Base-by-base conservation (phyloP, 2,113 vertebrate genomes). In the Trichechus manatus region DNA sequence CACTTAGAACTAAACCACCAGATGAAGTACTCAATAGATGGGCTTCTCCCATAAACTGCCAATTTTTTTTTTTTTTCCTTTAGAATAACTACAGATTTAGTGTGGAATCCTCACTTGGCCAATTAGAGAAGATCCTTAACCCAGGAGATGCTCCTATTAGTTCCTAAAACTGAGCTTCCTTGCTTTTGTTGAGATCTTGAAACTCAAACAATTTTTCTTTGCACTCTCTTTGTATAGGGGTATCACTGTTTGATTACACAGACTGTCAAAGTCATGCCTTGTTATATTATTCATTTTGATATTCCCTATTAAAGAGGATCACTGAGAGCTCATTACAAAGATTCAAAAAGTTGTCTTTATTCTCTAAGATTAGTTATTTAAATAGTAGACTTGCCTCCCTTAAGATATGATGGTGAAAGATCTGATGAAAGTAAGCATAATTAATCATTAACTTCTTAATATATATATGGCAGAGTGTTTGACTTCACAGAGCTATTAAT, bases 301-400 rank as follows among this genome's bases (percentile, higher is more conserved):
- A 50, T 39, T 82, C 44, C 39, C 31, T 56, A 47, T 78, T 75
- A 63, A 74, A 94, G 39, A 95, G 63, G 61, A 50, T 64, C 75
- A 56, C 66, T 77, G 50, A 44, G 66, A 87, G 9, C 17, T 29
- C 33, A 44, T 47, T 79, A 31, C 66, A 17, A n/a, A 74, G 72
- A 77, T 39, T 68, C 11, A 44, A 59, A 39, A 36, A 44, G 13
- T 64, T 79, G 70, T 59, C 29, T 66, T 93, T 36, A 74, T 66
- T 82, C 56, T 90, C 61, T 33, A 72, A 72, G 25, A 27, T 93
- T 77, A 77, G 42, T 86, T 96, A 68, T 89, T 91, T 80, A 72
- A n/a, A 89, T 42, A 90, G 50, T 31, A 85, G 68, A 70, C 9
- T 20, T 56, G 50, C 17, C 7, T 82, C 31, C 29, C 20, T 93